Evolutionary conservation across 2,888 invertebrate genomes (phyloP), one percentile per base, ranked within the genome.

Genomic region (Flexamia atlantica): DNA sequence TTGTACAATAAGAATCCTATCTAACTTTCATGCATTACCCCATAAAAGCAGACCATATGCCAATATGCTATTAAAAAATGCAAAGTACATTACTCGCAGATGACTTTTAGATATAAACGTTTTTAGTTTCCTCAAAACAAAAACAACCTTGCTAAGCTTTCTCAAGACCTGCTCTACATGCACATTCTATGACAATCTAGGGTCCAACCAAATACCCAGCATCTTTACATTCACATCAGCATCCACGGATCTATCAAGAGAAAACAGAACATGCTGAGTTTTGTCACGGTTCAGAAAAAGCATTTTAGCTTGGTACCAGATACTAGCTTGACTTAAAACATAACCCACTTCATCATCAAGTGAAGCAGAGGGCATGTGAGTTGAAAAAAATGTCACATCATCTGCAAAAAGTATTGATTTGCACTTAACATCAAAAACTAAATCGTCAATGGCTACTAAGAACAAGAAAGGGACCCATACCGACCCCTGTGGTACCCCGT

Each of bases 401-500:
- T 53, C n/a, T 5, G 23, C 53, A 20, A 20, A 53, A 4, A 17
- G 23, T 53, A 17, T 12, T 9, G n/a, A 53, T 53, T 53, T 20
- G 14, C 53, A 53, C 4, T 23, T 53, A 5, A 53, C n/a, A 20
- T 53, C 12, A 53, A 7, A 20, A 9, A 3, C 53, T 12, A 53
- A 12, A 53, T 53, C 53, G 14, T 53, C 14, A 20, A 53, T 12
- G 3, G 23, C 5, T 5, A 53, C 53, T 7, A 53, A 5, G 23
- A 53, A 53, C 23, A 53, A 23, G 23, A 53, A 53, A 53, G 53
- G 64, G 25, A 7, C 42, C 79, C 40, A 42, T 12, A 76, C 23
- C 17, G 42, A n/a, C 79, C 79, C 42, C 42, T 76, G 79, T 25
- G 46, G 79, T 9, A 76, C 42, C 42, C 79, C 79, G 42, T 25